Conservation (phyloP, 2,888 invertebrate genomes). For the Ceratothoa steindachneri region DNA sequence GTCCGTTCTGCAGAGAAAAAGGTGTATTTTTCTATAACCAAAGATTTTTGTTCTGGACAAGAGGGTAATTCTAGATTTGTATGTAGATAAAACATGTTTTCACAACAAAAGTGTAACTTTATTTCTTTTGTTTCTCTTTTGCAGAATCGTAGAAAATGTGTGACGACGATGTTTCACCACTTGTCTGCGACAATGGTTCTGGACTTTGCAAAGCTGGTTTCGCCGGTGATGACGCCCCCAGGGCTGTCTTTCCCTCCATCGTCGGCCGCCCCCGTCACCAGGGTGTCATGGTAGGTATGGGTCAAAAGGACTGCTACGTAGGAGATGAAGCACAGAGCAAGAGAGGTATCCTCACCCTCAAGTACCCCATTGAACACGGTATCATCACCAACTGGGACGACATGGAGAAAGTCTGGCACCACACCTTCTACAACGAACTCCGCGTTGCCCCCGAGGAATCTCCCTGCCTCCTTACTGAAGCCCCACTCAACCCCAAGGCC, state of each 20-base stretch:
- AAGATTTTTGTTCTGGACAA: too few species aligned
- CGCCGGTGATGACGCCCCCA: not conserved
- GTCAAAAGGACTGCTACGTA: constrained; percentile 93
- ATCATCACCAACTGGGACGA: constrained; percentile 98
- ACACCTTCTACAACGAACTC: constrained; percentile 96
- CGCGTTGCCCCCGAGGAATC: constrained; percentile 86
- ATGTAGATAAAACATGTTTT: too few species aligned
- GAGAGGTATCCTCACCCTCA: constrained; percentile 58
- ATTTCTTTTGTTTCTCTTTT: too few species aligned
- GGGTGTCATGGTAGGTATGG: constrained; percentile 52
- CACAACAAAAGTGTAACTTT: too few species aligned
- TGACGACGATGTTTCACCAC: constrained; percentile 6
- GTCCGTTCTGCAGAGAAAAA: too few species aligned
- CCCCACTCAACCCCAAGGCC: constrained; percentile 89
- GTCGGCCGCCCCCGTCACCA: constrained; percentile 56
- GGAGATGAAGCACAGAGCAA: constrained; percentile 94
- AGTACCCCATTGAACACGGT: constrained; percentile 92
- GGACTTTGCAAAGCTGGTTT: too few species aligned
- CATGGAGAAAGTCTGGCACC: constrained; percentile 99
- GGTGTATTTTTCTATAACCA: too few species aligned
- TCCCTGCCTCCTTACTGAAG: constrained; percentile 86
- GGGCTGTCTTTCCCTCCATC: not conserved
- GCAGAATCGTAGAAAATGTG: constrained; percentile 2
- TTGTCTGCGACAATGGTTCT: constrained; percentile 4
- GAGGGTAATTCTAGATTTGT: too few species aligned